Conservation (phyloP, 2,888 invertebrate species). For the Oscheius sp. region DNA sequence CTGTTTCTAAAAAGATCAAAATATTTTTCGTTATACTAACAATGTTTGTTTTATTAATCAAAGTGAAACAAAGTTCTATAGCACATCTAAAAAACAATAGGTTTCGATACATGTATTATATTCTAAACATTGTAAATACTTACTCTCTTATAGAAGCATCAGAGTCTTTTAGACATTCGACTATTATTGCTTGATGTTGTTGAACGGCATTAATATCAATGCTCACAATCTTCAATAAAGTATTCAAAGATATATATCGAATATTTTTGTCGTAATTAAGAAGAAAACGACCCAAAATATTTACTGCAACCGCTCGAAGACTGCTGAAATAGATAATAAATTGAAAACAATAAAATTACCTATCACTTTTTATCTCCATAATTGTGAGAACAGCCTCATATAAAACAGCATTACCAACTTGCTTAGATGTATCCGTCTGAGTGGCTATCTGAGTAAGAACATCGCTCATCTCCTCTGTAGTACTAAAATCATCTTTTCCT, state of each 20-base stretch:
- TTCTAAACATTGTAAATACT: neutral
- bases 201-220: slow-evolving; percentile 92
- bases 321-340: slow-evolving; percentile 76
- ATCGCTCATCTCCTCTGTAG: slow-evolving; percentile 99
- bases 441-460: slow-evolving; percentile 98
- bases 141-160: slow-evolving; percentile 86
- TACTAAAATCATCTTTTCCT: slow-evolving; percentile 93
- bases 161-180: slow-evolving; percentile 86
- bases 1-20: slow-evolving; percentile 88
- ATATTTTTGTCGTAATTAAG: slow-evolving; percentile 99
- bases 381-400: slow-evolving; percentile 99
- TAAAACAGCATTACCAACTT: slow-evolving; percentile 99
- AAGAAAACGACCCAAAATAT: slow-evolving; percentile 95
- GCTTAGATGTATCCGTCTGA: slow-evolving; percentile 99
- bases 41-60: slow-evolving; percentile 94
- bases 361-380: slow-evolving; percentile 97
- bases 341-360: slow-evolving; percentile 15
- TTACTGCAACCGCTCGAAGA: slow-evolving; percentile 89
- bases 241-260: slow-evolving; percentile 89
- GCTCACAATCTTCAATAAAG: slow-evolving; percentile 90
- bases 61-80: slow-evolving; percentile 97
- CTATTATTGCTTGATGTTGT: slow-evolving; percentile 93
- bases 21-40: slow-evolving; percentile 93
- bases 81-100: slow-evolving; percentile 90
- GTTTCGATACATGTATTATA: slow-evolving; percentile 74